Percentiles rank a stretch among this genome's conserved stretches.
phyloP scores from a whole-genome alignment of 2,113 vertebrate species.

The Nothocercus julius region DNA sequence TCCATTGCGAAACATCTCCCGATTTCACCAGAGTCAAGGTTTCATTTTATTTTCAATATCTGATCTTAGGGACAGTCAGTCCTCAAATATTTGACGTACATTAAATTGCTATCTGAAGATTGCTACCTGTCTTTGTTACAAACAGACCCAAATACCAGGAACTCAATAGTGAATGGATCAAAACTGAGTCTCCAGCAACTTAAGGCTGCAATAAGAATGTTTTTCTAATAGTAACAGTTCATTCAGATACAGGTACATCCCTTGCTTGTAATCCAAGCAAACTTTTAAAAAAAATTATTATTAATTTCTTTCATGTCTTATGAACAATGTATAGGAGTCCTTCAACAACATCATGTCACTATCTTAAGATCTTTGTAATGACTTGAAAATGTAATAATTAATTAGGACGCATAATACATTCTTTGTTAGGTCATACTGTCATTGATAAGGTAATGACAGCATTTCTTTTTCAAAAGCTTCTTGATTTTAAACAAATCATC shows the following conservation, averaged over 20 bases:
- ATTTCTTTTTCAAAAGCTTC: conserved; percentile 5
- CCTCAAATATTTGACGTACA: not conserved
- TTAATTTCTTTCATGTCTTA: too few relatives aligned
- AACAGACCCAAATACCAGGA: not conserved
- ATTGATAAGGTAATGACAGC: not conserved
- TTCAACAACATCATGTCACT: not conserved
- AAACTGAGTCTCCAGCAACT: not conserved
- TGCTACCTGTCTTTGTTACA: not conserved
- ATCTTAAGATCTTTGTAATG: not conserved
- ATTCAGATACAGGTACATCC: fast-evolving
- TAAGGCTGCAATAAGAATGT: not conserved
- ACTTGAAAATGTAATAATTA: conserved; percentile 8
- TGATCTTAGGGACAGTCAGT: not conserved
- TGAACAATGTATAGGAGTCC: not conserved
- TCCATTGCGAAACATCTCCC: not conserved
- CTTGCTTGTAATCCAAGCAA: not conserved
- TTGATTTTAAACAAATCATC: conserved; percentile 32
- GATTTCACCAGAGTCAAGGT: not conserved
- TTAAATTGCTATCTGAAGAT: not conserved
- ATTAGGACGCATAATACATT: conserved; percentile 27
- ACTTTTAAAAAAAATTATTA: not conserved
- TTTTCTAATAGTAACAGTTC: not conserved
- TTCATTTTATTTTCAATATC: not conserved
- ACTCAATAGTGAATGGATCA: not conserved
- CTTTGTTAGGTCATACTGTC: not conserved